Evolutionary conservation across 2,113 vertebrate species (phyloP).

Genomic region (Thermophis baileyi): DNA sequence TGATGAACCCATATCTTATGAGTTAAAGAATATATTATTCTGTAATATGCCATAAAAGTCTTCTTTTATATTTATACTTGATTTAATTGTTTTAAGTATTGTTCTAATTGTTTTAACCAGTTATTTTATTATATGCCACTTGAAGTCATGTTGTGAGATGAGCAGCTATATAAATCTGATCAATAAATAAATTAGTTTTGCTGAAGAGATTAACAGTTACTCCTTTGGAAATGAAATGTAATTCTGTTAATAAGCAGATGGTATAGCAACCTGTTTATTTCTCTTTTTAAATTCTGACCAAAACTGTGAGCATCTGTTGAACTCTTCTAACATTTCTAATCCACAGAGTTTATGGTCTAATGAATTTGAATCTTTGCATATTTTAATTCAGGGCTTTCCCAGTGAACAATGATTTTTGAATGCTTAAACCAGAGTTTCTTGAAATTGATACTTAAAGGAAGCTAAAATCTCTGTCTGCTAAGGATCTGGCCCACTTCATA

Average conservation of each 20-base stretch:
- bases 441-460: not conserved
- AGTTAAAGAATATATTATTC: not conserved
- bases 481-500: not conserved
- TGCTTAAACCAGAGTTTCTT: not conserved
- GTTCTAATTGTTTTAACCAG: not conserved
- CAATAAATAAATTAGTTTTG: not conserved
- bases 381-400: not conserved
- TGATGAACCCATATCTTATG: not conserved
- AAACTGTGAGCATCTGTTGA: not conserved
- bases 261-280: not conserved
- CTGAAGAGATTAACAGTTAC: not conserved
- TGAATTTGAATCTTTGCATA: not conserved
- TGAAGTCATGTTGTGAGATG: not conserved
- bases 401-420: not conserved
- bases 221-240: not conserved
- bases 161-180: not conserved
- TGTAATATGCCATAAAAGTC: not conserved
- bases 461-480: not conserved
- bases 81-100: not conserved
- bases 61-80: not conserved
- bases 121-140: not conserved
- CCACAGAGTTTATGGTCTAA: not conserved
- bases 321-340: not conserved
- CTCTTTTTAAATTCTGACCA: not conserved
- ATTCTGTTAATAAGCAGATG: not conserved